These are phyloP conservation scores for Neoascia interrupta DNA, from an alignment of 2,888 invertebrate genomes.

Conservation along the genomic window DNA sequence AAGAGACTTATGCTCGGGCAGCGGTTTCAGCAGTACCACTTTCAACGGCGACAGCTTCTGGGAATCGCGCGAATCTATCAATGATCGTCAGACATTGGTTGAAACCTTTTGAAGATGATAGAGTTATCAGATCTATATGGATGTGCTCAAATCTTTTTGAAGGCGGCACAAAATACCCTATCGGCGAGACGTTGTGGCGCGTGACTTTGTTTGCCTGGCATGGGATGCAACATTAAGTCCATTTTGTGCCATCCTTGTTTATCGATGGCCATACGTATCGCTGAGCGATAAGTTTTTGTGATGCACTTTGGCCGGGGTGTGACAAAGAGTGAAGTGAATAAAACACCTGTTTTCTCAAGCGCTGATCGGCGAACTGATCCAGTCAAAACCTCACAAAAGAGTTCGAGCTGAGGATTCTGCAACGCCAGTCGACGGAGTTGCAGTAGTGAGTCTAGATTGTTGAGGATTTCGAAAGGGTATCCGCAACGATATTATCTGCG, in stretches of 20 bases:
- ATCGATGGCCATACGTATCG: constrained; percentile 7
- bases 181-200: no score
- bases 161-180: no score
- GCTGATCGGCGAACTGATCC: background rate
- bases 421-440: no score
- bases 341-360: no score
- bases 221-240: constrained; percentile 1
- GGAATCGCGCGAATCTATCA: constrained; percentile 31
- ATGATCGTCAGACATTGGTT: constrained; percentile 29
- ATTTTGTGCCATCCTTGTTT: background rate
- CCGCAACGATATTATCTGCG: no score
- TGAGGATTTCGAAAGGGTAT: no score
- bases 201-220: constrained; percentile 3
- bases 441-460: no score
- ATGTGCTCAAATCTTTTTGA: constrained; percentile 8
- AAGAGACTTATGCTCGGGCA: no score
- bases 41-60: no score
- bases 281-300: background rate
- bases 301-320: background rate
- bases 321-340: no score
- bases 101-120: constrained; percentile 14
- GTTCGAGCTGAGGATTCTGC: background rate
- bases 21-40: no score
- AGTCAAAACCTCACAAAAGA: background rate
- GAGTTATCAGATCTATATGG: constrained; percentile 7